phyloP scores from a whole-genome alignment of 2,888 invertebrate species.

The Escarpia spicata region DNA sequence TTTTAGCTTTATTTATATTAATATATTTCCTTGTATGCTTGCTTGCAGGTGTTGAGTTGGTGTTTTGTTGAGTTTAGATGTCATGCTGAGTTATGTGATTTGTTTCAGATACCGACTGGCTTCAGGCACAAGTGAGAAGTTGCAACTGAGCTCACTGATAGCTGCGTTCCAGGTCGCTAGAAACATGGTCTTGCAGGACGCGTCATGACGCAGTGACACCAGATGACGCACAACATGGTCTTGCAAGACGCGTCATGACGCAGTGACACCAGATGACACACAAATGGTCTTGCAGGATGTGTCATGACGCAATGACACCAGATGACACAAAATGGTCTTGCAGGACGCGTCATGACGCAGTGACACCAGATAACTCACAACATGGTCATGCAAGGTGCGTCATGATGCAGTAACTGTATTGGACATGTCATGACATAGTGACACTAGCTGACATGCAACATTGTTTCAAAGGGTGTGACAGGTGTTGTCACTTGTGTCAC shows the following conservation, averaged over 20 bases:
- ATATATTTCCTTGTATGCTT: not conserved
- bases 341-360: slow-evolving; percentile 20
- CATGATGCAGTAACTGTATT: not conserved
- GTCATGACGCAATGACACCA: slow-evolving; percentile 64
- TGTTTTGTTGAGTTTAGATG: not conserved
- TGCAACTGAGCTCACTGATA: slow-evolving; percentile 88
- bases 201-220: slow-evolving; percentile 17
- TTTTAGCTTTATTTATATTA: not conserved
- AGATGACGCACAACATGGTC: not conserved
- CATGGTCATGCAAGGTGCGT: not conserved
- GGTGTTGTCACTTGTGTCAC: too few relatives aligned
- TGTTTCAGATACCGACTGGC: slow-evolving; percentile 75
- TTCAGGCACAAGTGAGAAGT: slow-evolving; percentile 87
- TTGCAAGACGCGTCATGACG: not conserved
- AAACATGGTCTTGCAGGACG: slow-evolving; percentile 56
- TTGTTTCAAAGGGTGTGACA: too few relatives aligned
- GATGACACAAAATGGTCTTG: slow-evolving; percentile 70
- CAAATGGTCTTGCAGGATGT: slow-evolving; percentile 44
- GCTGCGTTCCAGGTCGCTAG: slow-evolving; percentile 86
- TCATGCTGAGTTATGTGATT: not conserved
- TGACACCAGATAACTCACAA: slow-evolving; percentile 22
- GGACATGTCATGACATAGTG: too few relatives aligned
- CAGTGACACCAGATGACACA: slow-evolving; percentile 73
- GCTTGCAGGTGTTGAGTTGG: not conserved
- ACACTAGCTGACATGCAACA: too few relatives aligned